A percentile compares a stretch with the other conserved stretches of the same genome.
These are phyloP conservation scores for Hypomecis punctinalis DNA, from an alignment of 2,888 invertebrate genomes.

Conservation along the genomic window DNA sequence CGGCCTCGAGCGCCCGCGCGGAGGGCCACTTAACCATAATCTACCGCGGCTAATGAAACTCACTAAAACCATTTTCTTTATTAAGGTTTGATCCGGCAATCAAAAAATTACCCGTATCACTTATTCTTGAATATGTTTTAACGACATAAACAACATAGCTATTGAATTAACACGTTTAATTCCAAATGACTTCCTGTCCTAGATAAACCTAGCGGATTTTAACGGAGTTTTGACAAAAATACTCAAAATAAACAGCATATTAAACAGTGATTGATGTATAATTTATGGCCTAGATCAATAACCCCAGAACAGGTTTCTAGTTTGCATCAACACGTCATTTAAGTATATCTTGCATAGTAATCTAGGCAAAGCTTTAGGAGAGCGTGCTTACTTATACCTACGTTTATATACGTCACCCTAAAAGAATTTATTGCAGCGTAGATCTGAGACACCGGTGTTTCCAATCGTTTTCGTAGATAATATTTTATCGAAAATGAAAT, in stretches of 20 bases:
- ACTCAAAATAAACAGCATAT: constrained; percentile 43
- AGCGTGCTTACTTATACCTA: background rate
- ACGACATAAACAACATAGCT: constrained; percentile 3
- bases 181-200: constrained; percentile 42
- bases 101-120: background rate
- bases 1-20: constrained; percentile 18
- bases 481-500: constrained; percentile 10
- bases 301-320: constrained; percentile 56
- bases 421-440: constrained; percentile 28
- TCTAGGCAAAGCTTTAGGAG: constrained; percentile 25
- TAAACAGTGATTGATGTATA: constrained; percentile 46
- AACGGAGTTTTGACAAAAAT: constrained; percentile 35
- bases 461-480: constrained; percentile 13
- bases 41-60: constrained; percentile 24
- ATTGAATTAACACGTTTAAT: constrained; percentile 24
- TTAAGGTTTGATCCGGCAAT: background rate
- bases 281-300: constrained; percentile 60
- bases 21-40: background rate
- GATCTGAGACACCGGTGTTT: constrained; percentile 24
- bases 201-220: constrained; percentile 32
- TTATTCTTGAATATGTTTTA: constrained; percentile 7
- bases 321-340: constrained; percentile 42
- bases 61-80: constrained; percentile 6
- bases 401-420: constrained; percentile 22
- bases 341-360: constrained; percentile 34